Evolutionary conservation across 1,140 invertebrate species (phyloP).

Genomic region (Drosophila serrata): DNA sequence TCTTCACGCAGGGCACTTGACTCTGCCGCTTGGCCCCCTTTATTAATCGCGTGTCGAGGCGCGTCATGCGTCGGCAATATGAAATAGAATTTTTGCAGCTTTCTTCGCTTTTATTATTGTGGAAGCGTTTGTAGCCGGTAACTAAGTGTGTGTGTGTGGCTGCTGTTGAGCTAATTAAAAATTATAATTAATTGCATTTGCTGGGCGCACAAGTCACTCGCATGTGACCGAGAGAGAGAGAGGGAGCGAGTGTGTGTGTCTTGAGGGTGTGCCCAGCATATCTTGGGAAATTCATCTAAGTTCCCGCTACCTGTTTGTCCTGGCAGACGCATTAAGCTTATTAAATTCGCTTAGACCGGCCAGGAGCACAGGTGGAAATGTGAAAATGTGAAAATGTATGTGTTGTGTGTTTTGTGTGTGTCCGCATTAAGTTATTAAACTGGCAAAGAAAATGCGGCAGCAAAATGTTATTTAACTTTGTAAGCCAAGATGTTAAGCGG

Average conservation of each 20-base stretch:
- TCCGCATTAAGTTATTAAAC: conserved; percentile 80
- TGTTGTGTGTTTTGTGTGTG: conserved; percentile 3
- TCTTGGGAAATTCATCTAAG: conserved; percentile 83
- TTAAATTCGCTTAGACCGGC: conserved; percentile 67
- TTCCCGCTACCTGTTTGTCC: conserved; percentile 56
- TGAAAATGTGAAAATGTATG: conserved; percentile 3
- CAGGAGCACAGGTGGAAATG: conserved; percentile 26
- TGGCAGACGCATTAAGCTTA: conserved; percentile 77
- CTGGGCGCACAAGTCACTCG: conserved; percentile 67
- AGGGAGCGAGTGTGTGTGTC: conserved; percentile 44
- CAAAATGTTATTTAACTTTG: conserved; percentile 55
- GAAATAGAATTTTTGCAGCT: conserved; percentile 71
- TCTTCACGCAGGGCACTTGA: conserved; percentile 29
- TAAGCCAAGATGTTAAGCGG: conserved; percentile 74
- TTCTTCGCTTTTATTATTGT: conserved; percentile 58
- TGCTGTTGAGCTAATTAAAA: conserved; percentile 76
- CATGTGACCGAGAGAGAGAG: conserved; percentile 9
- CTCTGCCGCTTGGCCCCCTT: conserved; percentile 46
- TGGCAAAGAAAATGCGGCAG: conserved; percentile 45
- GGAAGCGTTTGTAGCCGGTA: conserved; percentile 20
- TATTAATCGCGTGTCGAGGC: conserved; percentile 80
- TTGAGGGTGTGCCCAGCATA: conserved; percentile 76
- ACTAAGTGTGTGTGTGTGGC: conserved; percentile 31
- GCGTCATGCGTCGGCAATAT: conserved; percentile 72
- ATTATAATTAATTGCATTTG: conserved; percentile 83